Base-by-base conservation (phyloP, 2,888 invertebrate genomes). In the Napeogenes sylphis region DNA sequence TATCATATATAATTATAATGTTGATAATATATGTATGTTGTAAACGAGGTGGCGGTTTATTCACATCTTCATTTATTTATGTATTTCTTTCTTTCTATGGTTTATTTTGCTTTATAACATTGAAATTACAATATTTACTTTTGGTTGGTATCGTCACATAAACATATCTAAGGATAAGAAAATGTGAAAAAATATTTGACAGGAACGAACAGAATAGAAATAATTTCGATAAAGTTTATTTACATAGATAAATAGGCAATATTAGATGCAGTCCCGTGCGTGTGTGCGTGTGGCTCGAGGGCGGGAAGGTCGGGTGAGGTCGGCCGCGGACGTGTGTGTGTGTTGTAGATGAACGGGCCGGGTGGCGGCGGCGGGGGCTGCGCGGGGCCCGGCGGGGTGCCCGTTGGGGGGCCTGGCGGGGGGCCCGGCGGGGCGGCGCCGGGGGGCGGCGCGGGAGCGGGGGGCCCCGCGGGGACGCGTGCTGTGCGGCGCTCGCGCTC, bases 281-380 rank as follows among this genome's bases (percentile, higher is more conserved):
- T 21, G 21, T 21, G 21, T 21, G 58, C n/a, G 62, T 8, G 58
- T 55, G 58, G 10, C 42, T 56, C 64, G 54, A 64, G 63, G 54
- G 65, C 45, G 70, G 73, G 56, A 72, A 61, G 65, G 70, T 67
- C 51, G 67, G 47, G 56, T 59, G 59, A 62, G 61, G 55, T 61
- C 35, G 69, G 71, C 51, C 70, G 59, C 64, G 70, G 67, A 66
- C 63, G 68, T 69, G 65, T 71, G 83, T 85, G 91, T 63, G 85
- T 93, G 83, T 85, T 91, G 85, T 93, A 95, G 95, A 94, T 95
- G 91, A 95, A 75, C 72, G 75, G 75, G 74, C 70, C 75, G 69
- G 76, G 79, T 66, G 75, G 75, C 67, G 58, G 67, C 62, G 58
- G 59, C 51, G 69, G 77, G 68, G 72, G 72, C 69, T 71, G 70